Base-by-base conservation (phyloP, 1,140 invertebrate genomes). In the Aphidius gifuensis region DNA sequence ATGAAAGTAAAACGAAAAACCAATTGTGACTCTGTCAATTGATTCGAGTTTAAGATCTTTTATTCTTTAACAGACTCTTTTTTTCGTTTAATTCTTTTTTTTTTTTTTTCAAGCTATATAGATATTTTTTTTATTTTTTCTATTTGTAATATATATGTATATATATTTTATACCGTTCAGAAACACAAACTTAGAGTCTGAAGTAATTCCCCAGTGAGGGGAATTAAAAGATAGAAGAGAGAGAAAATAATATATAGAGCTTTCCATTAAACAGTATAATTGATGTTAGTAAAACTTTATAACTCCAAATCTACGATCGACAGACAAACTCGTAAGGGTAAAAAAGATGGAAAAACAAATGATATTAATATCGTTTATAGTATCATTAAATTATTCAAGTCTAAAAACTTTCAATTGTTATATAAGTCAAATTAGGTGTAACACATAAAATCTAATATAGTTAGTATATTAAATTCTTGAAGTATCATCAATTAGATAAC, bases 181-280 rank as follows among this genome's bases (percentile, higher is more conserved):
- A 69, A 32, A 3, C 4, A 32, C 23, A 32, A 32, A 32, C 23
- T 32, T 32, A 32, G 23, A 32, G 23, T 74, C 70, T 68, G 68
- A 69, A 67, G 65, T 61, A 61, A 66, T 68, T 71, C 67, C 70
- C 70, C 69, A 66, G 58, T 5, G 9, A 9, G 39, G 21, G 60
- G 44, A 40, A 21, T 32, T 39, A 59, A 71, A 67, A 61, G 67
- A 68, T 7, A 11, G 2, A 44, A 2, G 4, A 44, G 9, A 11
- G 40, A 40, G 51, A 38, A 40, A 55, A 55, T 55, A 40, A 16
- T 16, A 16, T 16, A 16, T 16, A 16, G 16, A 32, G 23, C 23
- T 32, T 42, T 74, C 74, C 74, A 76, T 76, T 75, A 77, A 73
- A 59, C 69, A 60, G 51, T 64, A 73, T 75, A 76, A 78, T 76